Base-by-base conservation (phyloP, 2,888 invertebrate species). In the Psylliodes chrysocephalus region DNA sequence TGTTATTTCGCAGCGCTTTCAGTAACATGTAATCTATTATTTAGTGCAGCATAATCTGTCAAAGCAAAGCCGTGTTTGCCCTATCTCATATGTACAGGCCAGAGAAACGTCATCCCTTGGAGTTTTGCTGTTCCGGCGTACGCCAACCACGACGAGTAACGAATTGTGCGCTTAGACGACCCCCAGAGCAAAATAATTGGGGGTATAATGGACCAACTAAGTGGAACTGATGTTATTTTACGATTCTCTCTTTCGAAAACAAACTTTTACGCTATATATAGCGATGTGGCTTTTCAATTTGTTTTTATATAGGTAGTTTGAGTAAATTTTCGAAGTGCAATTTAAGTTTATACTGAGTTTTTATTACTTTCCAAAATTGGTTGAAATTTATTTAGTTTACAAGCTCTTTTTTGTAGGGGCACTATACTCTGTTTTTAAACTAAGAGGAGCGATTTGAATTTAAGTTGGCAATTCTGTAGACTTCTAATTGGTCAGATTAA, bases 21-120 rank as follows among this genome's bases (percentile, higher is more conserved):
- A 64, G 67, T 69, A 67, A 73, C 75, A 71, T 72, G 74, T 76
- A 77, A 76, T 74, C 77, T 78, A 77, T 78, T 78, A 78, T 78
- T 78, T 75, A 77, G 74, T 78, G 74, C 75, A 75, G 72, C 71
- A 73, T 79, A 79, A 79, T 79, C 78, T 78, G 77, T 78, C 77
- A 79, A 78, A 78, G 79, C 75, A 73, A n/a, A n/a, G 68, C 72
- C 67, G 75, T 73, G 73, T 76, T 75, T 73, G 73, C 76, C 78
- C 74, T 79, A 78, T 79, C 78, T 77, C 73, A 67, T 73, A 67
- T 71, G 73, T 72, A 75, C 78, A 77, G 75, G 71, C 77, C 72
- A 57, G 61, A 54, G 57, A 52, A 54, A 56, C 56, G 57, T 60
- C 51, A 12, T 18, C 65, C 67, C 56, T 59, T 22, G 22, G 40